A percentile compares a stretch with the other conserved stretches of the same genome.
phyloP scores from a whole-genome alignment of 2,888 invertebrate species.

The Hylaea fasciaria region DNA sequence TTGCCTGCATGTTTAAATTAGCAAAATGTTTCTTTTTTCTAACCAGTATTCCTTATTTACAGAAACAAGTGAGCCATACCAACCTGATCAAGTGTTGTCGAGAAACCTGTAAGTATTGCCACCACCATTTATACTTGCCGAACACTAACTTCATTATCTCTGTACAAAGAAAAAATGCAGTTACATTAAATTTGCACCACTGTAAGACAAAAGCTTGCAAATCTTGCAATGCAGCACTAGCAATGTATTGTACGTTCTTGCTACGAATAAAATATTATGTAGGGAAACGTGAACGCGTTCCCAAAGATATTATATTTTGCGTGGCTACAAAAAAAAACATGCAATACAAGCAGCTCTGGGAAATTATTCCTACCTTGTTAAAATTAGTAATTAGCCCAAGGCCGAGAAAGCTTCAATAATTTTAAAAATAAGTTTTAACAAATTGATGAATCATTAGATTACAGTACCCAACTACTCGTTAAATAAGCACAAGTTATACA shows the following conservation, averaged over 20 bases:
- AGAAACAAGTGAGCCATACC: slow-evolving; percentile 48
- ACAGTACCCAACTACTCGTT: too few species aligned
- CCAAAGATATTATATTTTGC: background rate
- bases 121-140: slow-evolving; percentile 78
- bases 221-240: slow-evolving; percentile 5
- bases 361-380: too few species aligned
- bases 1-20: background rate
- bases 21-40: background rate
- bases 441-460: too few species aligned
- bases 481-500: too few species aligned
- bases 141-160: slow-evolving; percentile 48
- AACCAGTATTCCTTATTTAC: slow-evolving; percentile 5
- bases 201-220: background rate
- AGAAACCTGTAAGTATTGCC: slow-evolving; percentile 64
- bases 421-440: too few species aligned
- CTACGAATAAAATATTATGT: background rate
- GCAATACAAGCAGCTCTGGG: background rate
- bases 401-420: too few species aligned
- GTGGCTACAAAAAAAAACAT: background rate
- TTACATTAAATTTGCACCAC: background rate
- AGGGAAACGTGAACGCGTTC: too few species aligned
- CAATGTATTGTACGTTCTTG: background rate
- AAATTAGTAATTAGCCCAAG: too few species aligned
- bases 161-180: slow-evolving; percentile 42
- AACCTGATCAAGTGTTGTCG: slow-evolving; percentile 58